A percentile compares a stretch with the other conserved stretches of the same genome.
Conservation (phyloP, 2,797 vertebrate genomes). For the Lacerta agilis region DNA sequence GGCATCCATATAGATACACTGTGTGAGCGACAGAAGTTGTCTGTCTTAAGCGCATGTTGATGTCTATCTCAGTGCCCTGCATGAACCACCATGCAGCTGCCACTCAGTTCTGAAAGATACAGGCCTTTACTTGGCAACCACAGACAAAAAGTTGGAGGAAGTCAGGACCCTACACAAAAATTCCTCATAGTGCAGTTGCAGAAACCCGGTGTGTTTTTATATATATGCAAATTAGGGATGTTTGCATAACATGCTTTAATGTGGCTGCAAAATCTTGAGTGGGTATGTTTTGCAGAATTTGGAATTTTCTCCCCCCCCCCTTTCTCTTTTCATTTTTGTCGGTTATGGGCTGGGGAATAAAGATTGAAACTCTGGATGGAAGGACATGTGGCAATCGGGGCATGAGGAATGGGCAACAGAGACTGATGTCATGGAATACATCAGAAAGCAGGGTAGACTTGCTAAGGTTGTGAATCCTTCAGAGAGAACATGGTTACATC, state of each 20-base stretch:
- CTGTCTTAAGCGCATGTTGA: neutral
- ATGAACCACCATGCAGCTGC: neutral
- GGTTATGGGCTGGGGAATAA: neutral
- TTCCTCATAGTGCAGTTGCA: neutral
- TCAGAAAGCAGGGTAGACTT: neutral
- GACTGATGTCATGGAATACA: neutral
- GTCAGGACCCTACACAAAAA: neutral
- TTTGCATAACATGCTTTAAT: neutral
- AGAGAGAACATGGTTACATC: neutral
- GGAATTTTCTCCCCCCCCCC: neutral
- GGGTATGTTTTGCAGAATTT: neutral
- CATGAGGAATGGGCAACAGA: neutral
- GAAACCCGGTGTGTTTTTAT: neutral
- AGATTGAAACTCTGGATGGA: neutral
- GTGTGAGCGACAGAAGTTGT: too few relatives aligned
- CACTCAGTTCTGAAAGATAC: neutral
- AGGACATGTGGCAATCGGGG: neutral
- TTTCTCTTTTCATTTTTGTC: neutral
- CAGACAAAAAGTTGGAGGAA: neutral
- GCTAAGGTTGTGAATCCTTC: neutral
- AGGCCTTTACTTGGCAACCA: neutral
- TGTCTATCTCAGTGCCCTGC: too few relatives aligned
- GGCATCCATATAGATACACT: too few relatives aligned
- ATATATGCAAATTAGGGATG: neutral
- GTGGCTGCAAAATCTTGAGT: neutral